Percentiles rank a stretch among this genome's conserved stretches.
phyloP scores from a whole-genome alignment of 1,140 invertebrate species.

The Geopemphigus sp. region DNA sequence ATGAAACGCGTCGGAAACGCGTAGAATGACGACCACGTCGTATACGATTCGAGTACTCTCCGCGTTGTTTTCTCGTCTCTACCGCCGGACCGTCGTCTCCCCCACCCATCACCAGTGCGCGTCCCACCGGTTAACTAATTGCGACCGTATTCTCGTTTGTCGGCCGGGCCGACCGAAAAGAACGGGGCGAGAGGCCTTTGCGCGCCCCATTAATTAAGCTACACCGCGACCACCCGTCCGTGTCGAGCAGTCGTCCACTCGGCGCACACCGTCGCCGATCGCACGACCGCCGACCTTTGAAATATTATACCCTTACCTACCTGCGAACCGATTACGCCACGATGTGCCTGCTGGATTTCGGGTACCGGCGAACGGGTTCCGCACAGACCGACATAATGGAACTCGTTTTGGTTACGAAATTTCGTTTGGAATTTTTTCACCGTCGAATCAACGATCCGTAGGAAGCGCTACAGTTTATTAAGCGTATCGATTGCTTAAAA shows the following conservation, averaged over 20 bases:
- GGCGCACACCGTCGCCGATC: neutral
- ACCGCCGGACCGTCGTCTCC: neutral
- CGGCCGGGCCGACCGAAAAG: slow-evolving; percentile 1
- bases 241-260: neutral
- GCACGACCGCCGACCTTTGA: no score
- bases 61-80: neutral
- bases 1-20: slow-evolving; percentile 24
- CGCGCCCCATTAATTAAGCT: slow-evolving; percentile 34
- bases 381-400: no score
- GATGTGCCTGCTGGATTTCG: no score
- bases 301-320: no score
- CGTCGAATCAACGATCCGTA: no score
- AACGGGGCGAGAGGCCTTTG: slow-evolving; percentile 10
- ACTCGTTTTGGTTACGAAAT: no score
- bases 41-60: neutral
- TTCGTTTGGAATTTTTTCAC: no score
- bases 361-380: no score
- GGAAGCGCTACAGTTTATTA: no score
- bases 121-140: slow-evolving; percentile 19
- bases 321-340: no score
- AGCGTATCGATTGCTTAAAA: no score
- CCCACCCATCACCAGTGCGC: neutral
- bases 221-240: neutral
- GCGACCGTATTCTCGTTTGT: slow-evolving; percentile 20
- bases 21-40: no score